phyloP scores from a whole-genome alignment of 2,888 invertebrate species.

The Troglohyphantes excavatus region DNA sequence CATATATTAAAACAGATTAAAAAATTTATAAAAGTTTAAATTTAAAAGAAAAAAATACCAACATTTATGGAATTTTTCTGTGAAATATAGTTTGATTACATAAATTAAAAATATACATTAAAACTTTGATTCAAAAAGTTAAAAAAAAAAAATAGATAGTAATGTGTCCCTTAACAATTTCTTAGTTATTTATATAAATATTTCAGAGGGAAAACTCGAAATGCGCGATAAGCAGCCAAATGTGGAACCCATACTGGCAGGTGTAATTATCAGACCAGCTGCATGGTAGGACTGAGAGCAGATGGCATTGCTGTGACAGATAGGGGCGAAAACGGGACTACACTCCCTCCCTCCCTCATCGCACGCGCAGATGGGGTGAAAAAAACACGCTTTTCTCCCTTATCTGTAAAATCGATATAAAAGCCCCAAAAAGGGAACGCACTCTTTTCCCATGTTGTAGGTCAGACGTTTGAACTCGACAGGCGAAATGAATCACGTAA shows the following conservation, averaged over 20 bases:
- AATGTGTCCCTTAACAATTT: no score
- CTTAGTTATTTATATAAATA: no score
- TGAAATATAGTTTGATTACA: no score
- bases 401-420: neutral
- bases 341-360: neutral
- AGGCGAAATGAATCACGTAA: neutral
- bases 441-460: neutral
- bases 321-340: slow-evolving; percentile 14
- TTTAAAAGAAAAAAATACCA: no score
- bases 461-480: neutral
- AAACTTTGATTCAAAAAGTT: no score
- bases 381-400: neutral
- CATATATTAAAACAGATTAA: no score
- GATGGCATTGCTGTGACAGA: slow-evolving; percentile 18
- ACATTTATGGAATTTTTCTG: no score
- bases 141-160: no score
- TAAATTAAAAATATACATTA: no score
- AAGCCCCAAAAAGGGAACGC: neutral
- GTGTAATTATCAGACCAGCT: slow-evolving; percentile 45
- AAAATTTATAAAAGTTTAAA: no score
- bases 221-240: slow-evolving; percentile 38
- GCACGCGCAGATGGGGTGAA: slow-evolving; percentile 26
- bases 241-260: slow-evolving; percentile 23
- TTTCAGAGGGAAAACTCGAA: no score
- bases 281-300: neutral